Conservation (phyloP, 2,797 vertebrate genomes). For the Chaenodraco wilsoni region DNA sequence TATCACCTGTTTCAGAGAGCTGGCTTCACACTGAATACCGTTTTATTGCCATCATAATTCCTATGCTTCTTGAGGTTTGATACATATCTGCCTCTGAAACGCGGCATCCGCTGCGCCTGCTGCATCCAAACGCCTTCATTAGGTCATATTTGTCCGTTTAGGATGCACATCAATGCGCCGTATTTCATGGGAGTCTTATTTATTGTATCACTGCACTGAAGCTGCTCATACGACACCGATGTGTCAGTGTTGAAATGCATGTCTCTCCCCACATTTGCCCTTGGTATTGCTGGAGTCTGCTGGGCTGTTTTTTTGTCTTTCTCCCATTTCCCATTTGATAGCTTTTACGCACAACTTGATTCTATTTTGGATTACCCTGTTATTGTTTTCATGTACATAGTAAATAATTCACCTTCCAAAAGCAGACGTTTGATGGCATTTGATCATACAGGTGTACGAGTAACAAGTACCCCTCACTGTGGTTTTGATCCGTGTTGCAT, state of each 20-base stretch:
- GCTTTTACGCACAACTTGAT: constrained; percentile 59
- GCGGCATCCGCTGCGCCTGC: constrained; percentile 45
- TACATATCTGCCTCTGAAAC: constrained; percentile 48
- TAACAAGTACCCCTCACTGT: constrained; percentile 62
- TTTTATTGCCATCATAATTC: constrained; percentile 57
- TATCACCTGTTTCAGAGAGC: constrained; percentile 25
- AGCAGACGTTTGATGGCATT: constrained; percentile 41
- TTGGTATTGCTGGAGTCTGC: constrained; percentile 38
- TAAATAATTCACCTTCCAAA: constrained; percentile 24
- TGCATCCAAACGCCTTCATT: constrained; percentile 76
- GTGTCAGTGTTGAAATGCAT: constrained; percentile 15
- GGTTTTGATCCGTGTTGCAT: constrained; percentile 56
- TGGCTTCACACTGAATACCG: constrained; percentile 40
- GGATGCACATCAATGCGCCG: constrained; percentile 60
- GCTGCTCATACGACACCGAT: constrained; percentile 21
- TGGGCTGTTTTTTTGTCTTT: constrained; percentile 10
- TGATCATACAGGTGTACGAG: constrained; percentile 68
- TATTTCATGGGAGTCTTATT: constrained; percentile 56
- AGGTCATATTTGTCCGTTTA: constrained; percentile 63
- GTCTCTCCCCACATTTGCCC: constrained; percentile 52
- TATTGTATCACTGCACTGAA: constrained; percentile 35
- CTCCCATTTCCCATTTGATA: constrained; percentile 39
- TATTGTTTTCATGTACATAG: constrained; percentile 39
- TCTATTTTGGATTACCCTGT: constrained; percentile 13
- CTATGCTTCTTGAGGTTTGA: constrained; percentile 51